Conservation (phyloP, 2,888 invertebrate species). For the Drepana falcataria region DNA sequence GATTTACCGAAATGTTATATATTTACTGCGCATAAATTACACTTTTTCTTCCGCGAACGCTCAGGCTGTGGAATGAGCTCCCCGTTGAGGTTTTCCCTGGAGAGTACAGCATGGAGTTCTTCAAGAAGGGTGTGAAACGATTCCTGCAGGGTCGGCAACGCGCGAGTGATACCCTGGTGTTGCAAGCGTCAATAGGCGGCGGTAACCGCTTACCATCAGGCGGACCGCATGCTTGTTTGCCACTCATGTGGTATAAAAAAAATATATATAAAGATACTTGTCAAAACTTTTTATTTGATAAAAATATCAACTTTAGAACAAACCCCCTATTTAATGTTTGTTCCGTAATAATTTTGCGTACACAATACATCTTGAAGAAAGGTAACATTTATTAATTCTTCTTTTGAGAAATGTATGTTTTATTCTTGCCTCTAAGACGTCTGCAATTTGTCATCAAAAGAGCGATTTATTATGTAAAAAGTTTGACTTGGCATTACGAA, state of each 20-base stretch:
- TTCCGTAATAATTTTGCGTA: neutral
- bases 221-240: too few relatives aligned
- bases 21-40: neutral
- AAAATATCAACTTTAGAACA: neutral
- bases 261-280: neutral
- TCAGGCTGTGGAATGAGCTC: too few relatives aligned
- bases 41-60: too few relatives aligned
- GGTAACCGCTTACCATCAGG: too few relatives aligned
- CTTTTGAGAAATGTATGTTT: neutral
- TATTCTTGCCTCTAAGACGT: neutral
- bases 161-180: too few relatives aligned
- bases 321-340: neutral
- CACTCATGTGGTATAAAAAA: too few relatives aligned
- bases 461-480: neutral
- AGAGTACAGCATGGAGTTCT: too few relatives aligned
- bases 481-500: neutral
- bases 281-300: neutral
- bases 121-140: too few relatives aligned
- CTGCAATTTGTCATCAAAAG: neutral
- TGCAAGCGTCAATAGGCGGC: too few relatives aligned
- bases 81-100: too few relatives aligned
- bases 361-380: constrained; percentile 1
- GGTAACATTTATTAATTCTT: neutral
- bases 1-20: neutral
- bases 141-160: too few relatives aligned